Evolutionary conservation across 2,888 invertebrate species (phyloP).

Genomic region (Encarsia formosa): DNA sequence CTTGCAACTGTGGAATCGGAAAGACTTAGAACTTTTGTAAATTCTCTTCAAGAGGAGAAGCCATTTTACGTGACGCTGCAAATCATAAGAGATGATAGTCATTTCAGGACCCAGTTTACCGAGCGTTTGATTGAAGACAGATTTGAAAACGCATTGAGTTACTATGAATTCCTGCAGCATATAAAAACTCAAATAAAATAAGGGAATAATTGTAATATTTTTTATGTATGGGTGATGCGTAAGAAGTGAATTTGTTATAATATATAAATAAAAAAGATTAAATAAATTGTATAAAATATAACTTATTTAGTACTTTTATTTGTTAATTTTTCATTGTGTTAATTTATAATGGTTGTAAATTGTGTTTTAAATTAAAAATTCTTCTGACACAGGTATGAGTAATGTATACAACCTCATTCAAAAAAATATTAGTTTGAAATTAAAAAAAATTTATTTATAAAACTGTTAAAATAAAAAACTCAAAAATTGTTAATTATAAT

Average conservation of each 20-base stretch:
- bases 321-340: constrained; percentile 25
- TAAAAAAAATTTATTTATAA: neutral
- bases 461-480: neutral
- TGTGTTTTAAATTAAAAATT: too few relatives aligned
- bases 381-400: too few relatives aligned
- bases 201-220: constrained; percentile 25
- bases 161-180: constrained; percentile 97
- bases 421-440: too few relatives aligned
- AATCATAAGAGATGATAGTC: constrained; percentile 89
- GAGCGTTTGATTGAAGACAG: constrained; percentile 92
- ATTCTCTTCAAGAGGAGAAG: constrained; percentile 79
- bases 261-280: constrained; percentile 16
- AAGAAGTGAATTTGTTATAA: constrained; percentile 24
- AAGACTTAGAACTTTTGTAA: constrained; percentile 73
- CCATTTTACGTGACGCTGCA: constrained; percentile 75
- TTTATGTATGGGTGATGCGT: constrained; percentile 26
- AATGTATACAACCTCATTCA: too few relatives aligned
- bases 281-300: constrained; percentile 25
- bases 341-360: constrained; percentile 20
- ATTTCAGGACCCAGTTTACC: constrained; percentile 73
- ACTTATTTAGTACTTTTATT: constrained; percentile 20
- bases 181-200: constrained; percentile 86
- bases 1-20: constrained; percentile 71
- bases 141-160: constrained; percentile 89
- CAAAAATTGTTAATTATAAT: too few relatives aligned